Percentiles rank a stretch among this genome's conserved stretches.
Conservation (phyloP, 2,113 vertebrate species). For the Mus pahari region DNA sequence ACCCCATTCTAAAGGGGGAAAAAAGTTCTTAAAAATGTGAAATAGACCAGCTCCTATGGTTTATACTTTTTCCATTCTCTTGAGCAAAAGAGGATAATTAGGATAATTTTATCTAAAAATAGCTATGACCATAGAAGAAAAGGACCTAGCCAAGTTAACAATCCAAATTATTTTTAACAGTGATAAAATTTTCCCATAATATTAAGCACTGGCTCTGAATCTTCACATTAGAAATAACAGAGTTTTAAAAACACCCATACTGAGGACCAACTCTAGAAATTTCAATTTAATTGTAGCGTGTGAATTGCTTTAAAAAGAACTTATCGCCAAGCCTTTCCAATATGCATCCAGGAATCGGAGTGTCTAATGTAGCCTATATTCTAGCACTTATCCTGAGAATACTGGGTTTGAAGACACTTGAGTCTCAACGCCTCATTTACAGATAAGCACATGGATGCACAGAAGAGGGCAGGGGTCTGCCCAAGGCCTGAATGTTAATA, state of each 20-base stretch:
- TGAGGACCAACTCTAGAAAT: background rate
- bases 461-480: background rate
- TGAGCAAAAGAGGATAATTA: constrained; percentile 25
- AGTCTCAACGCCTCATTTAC: constrained; percentile 35
- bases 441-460: constrained; percentile 17
- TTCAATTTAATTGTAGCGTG: background rate
- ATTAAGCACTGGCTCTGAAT: background rate
- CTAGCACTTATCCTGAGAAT: background rate
- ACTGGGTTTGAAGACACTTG: background rate
- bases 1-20: background rate
- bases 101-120: constrained; percentile 51
- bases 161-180: background rate
- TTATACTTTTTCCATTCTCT: background rate
- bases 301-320: background rate
- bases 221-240: background rate
- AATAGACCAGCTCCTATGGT: background rate
- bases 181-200: background rate
- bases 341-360: background rate
- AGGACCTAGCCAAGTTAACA: background rate
- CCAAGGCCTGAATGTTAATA: constrained; percentile 60
- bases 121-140: background rate
- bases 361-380: background rate
- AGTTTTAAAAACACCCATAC: background rate
- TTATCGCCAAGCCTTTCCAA: background rate
- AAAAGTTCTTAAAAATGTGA: background rate